Evolutionary conservation across 2,113 vertebrate species (phyloP).

Genomic region (Clarias magur): DNA sequence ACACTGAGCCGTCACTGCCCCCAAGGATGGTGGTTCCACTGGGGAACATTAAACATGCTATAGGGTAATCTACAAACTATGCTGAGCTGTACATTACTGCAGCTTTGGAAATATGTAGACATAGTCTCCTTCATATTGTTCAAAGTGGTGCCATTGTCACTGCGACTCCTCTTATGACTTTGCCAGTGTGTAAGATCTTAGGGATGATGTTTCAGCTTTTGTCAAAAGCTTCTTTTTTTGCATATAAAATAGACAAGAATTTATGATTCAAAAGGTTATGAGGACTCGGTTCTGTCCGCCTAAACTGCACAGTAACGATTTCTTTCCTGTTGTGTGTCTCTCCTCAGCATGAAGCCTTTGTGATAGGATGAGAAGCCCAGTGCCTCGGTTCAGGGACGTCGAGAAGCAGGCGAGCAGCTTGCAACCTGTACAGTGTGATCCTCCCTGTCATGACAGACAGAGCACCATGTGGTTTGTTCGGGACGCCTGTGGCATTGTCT

Average conservation of each 20-base stretch:
- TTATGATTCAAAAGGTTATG: neutral
- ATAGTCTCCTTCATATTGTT: neutral
- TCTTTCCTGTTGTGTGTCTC: neutral
- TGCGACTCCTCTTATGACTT: constrained; percentile 13
- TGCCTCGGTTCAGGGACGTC: constrained; percentile 86
- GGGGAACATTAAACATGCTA: too few relatives aligned
- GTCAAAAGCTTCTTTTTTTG: neutral
- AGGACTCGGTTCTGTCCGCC: neutral
- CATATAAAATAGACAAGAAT: neutral
- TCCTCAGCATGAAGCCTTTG: constrained; percentile 50
- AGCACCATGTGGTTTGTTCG: constrained; percentile 96
- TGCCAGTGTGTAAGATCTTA: constrained; percentile 15
- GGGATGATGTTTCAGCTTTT: neutral
- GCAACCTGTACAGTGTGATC: constrained; percentile 84
- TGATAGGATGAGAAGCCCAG: constrained; percentile 88
- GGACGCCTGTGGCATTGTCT: constrained; percentile 93
- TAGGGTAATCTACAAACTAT: neutral
- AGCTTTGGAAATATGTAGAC: neutral
- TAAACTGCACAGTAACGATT: neutral
- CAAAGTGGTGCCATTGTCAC: constrained; percentile 9
- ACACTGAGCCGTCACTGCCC: too few relatives aligned
- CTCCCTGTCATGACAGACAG: constrained; percentile 78
- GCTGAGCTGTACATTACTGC: neutral
- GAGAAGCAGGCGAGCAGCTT: constrained; percentile 84
- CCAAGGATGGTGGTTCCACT: too few relatives aligned